Conservation (phyloP, 2,888 invertebrate genomes). For the Drosophila fulvimacula region DNA sequence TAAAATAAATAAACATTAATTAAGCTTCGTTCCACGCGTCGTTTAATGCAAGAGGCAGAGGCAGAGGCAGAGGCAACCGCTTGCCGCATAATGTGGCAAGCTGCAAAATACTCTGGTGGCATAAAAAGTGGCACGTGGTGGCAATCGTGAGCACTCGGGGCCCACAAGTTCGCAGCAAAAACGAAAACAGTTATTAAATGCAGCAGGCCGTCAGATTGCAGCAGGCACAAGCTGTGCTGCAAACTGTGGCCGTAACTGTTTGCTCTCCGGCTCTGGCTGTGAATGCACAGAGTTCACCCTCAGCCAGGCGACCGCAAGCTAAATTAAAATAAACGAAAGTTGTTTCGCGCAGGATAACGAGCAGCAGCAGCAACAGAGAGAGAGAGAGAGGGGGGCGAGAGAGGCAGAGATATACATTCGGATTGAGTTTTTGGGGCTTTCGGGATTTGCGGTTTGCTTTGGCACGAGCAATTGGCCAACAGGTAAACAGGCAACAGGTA, state of each 20-base stretch:
- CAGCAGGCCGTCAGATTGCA: constrained; percentile 77
- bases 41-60: constrained; percentile 40
- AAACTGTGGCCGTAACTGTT: constrained; percentile 16
- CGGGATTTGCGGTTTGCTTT: constrained; percentile 64
- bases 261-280: not conserved
- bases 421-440: constrained; percentile 28
- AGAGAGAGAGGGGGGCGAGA: not conserved
- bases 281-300: constrained; percentile 10
- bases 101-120: constrained; percentile 53
- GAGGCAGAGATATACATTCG: not conserved
- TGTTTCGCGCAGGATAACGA: constrained; percentile 71
- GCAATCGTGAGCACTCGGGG: constrained; percentile 64
- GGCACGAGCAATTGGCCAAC: constrained; percentile 49
- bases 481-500: constrained; percentile 6
- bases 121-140: constrained; percentile 71
- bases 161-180: constrained; percentile 51
- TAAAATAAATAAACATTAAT: constrained; percentile 76
- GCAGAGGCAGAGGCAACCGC: not conserved
- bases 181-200: constrained; percentile 79
- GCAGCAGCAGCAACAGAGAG: not conserved
- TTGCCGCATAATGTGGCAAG: constrained; percentile 62
- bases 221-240: constrained; percentile 46
- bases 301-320: constrained; percentile 60
- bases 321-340: constrained; percentile 81
- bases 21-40: constrained; percentile 66